Base-by-base conservation (phyloP, 2,797 vertebrate species). In the Syngnathus rostellatus region DNA sequence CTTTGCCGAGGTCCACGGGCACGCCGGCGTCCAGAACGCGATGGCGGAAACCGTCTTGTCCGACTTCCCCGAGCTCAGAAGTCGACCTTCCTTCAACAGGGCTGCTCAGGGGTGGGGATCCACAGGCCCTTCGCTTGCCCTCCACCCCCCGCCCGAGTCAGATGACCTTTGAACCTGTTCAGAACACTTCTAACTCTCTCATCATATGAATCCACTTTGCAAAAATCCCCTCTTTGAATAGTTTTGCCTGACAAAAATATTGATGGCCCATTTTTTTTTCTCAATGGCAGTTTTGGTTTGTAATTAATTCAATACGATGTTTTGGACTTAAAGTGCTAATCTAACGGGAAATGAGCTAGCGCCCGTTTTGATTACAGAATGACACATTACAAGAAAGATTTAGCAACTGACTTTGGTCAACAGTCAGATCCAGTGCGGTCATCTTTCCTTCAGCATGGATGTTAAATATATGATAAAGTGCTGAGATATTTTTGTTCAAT, bases 51-150 rank as follows among this genome's bases (percentile, higher is more conserved):
- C 23, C 12, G 41, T 85, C 23, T 80, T 92, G 68, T 87, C 90
- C 14, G 79, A 92, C 62, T 89, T 89, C 81, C 87, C 90, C 43
- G 90, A 89, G 70, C 88, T 91, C 65, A 89, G 81, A 78, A 74
- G 88, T 66, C 92, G 96, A 69, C 92, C 94, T 86, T 94, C 92
- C 81, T 99, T 99, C 89, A 99, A 98, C 78, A 93, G 96, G 87
- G 89, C 91, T 45, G 94, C 97, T 53, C 90, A 93, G 72, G 96
- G 96, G 60, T 99, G 97, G 97, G 80, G 88, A 0, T 84, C 91
- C 0, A 82, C 90, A 59, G 87, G 92, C 39, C 74, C 81, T 62
- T 86, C 93, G 0, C 83, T 88, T 14, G 71, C 90, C 63, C 83
- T 93, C 65, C 81, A 83, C 1, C 79, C 85, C 0, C 76, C 94